Conservation (phyloP, 2,113 vertebrate genomes). For the Alces alces region DNA sequence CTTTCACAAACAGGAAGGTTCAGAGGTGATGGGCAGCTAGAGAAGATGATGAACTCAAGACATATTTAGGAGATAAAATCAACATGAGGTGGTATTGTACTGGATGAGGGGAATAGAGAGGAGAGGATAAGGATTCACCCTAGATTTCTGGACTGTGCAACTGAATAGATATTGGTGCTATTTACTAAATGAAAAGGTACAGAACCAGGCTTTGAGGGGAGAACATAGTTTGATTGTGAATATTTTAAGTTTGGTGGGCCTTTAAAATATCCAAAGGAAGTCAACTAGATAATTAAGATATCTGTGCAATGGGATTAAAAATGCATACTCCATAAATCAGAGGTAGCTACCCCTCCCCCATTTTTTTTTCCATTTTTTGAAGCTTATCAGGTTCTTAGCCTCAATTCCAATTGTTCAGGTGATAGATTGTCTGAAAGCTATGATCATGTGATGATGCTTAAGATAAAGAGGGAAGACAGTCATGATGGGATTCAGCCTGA, state of each 20-base stretch:
- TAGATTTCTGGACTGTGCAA: neutral
- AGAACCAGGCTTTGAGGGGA: neutral
- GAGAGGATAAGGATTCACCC: neutral
- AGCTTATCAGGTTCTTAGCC: neutral
- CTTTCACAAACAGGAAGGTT: neutral
- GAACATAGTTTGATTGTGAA: neutral
- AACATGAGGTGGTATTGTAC: neutral
- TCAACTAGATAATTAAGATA: neutral
- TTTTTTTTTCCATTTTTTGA: neutral
- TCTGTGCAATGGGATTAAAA: neutral
- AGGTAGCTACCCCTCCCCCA: neutral
- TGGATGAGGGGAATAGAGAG: neutral
- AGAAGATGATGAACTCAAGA: neutral
- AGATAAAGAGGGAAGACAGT: neutral
- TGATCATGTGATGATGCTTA: neutral
- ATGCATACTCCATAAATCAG: neutral
- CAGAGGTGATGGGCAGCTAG: neutral
- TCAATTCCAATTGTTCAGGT: neutral
- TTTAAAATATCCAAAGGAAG: neutral
- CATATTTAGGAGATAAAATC: neutral
- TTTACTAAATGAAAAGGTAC: neutral
- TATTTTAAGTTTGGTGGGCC: neutral
- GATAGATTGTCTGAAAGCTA: neutral
- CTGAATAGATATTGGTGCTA: neutral
- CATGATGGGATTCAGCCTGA: neutral